These are phyloP conservation scores for Piaya cayana DNA, from an alignment of 2,113 vertebrate species.

Conservation along the genomic window DNA sequence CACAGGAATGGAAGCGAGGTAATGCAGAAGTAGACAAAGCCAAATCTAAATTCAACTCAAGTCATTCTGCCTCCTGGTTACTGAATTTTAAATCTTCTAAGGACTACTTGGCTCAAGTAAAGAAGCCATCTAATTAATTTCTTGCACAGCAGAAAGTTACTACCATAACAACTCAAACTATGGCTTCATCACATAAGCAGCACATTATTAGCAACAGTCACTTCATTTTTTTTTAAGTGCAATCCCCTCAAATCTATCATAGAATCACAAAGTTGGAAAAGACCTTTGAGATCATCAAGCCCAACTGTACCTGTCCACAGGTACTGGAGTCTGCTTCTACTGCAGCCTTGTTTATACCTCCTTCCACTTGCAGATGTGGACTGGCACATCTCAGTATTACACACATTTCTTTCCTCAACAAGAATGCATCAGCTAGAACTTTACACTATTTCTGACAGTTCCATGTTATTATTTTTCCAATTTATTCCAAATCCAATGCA, in stretches of 20 bases:
- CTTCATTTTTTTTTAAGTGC: neutral
- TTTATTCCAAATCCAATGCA: neutral
- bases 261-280: too few relatives aligned
- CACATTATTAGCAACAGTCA: accelerated
- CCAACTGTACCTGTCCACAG: too few relatives aligned
- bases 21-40: neutral
- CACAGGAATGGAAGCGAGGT: neutral
- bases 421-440: neutral
- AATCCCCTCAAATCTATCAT: neutral
- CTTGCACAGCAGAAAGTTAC: neutral
- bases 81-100: neutral
- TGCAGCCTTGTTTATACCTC: neutral
- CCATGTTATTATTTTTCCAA: neutral
- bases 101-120: neutral
- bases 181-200: neutral
- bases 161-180: neutral
- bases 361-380: neutral
- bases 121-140: neutral
- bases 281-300: too few relatives aligned
- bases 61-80: neutral
- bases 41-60: neutral
- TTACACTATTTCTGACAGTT: neutral
- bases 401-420: neutral
- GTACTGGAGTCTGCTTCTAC: neutral
- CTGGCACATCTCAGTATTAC: neutral